Conservation (phyloP, 2,888 invertebrate species). For the Noctua fimbriata region DNA sequence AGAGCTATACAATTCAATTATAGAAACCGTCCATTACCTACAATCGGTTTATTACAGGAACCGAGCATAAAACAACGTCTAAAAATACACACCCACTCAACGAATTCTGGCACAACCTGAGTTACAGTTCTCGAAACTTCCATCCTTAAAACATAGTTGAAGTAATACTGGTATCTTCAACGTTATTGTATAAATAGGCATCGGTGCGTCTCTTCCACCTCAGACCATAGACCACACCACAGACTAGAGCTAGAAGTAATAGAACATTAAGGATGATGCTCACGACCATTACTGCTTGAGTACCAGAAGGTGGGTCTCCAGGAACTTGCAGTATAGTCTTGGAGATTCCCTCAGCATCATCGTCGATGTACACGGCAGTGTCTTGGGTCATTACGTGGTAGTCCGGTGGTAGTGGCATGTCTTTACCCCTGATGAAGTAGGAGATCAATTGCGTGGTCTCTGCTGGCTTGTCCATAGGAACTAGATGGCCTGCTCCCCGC, state of each 20-base stretch:
- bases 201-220: constrained; percentile 75
- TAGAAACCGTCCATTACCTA: background rate
- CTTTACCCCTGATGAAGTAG: constrained; percentile 75
- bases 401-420: constrained; percentile 70
- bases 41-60: background rate
- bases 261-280: constrained; percentile 80
- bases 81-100: constrained; percentile 23
- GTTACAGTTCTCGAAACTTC: constrained; percentile 1
- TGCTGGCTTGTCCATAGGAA: constrained; percentile 91
- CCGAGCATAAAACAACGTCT: background rate
- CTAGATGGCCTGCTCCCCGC: constrained; percentile 91
- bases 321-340: constrained; percentile 56
- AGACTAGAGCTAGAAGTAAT: constrained; percentile 69
- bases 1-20: background rate
- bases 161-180: constrained; percentile 73
- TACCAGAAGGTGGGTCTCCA: constrained; percentile 45
- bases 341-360: constrained; percentile 62
- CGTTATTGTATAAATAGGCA: constrained; percentile 72
- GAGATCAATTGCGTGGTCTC: constrained; percentile 79
- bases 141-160: constrained; percentile 63
- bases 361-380: constrained; percentile 62
- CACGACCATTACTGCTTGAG: constrained; percentile 70
- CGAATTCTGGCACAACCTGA: constrained; percentile 42
- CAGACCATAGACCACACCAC: constrained; percentile 70
- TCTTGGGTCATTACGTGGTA: constrained; percentile 61